Base-by-base conservation (phyloP, 1,140 invertebrate species). In the Zaprionus camerounensis region DNA sequence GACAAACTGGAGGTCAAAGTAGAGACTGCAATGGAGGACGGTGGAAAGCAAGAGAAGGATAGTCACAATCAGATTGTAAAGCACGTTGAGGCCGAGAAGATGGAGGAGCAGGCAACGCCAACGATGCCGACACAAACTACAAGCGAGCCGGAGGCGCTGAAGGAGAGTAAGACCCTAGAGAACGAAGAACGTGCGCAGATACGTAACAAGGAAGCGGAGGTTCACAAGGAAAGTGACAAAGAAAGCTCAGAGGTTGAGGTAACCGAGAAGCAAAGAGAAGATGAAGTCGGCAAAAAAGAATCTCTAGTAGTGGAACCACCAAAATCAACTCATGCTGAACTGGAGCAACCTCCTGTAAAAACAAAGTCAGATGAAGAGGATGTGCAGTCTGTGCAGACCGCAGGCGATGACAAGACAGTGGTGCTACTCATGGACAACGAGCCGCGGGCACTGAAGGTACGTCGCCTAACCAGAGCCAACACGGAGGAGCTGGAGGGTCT, bases 361-460 rank as follows among this genome's bases (percentile, higher is more conserved):
- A 6, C 46, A 12, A 51, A 24, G 4, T 3, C 22, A 24, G 5
- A 11, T 24, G 20, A 11, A 4, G 46, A 51, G 11, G 11, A 51
- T 0, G 0, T 1, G 34, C 57, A 41, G 41, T 15, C 77, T 0
- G 62, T 80, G 3, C 77, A 92, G 67, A 3, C 80, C 1, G 9
- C 31, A 11, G 41, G 6, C 5, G 90, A 91, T 24, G 90, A 92
- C 20, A 92, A 92, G 56, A 91, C 91, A 1, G 78, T 92, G 5
- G 91, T 92, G 0, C 78, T 92, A 0, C 62, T 92, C 6, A 86
- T 92, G 78, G 91, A 92, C 46, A 92, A 91, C 17, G 91, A 92
- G 20, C 91, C 91, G 0, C 72, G 80, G 17, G 87, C 91, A 0
- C 84, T 91, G 2, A 86, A 91, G 3, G 84, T 92, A 1, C 78